phyloP scores from a whole-genome alignment of 2,888 invertebrate species.

The Ectropis crepuscularia region DNA sequence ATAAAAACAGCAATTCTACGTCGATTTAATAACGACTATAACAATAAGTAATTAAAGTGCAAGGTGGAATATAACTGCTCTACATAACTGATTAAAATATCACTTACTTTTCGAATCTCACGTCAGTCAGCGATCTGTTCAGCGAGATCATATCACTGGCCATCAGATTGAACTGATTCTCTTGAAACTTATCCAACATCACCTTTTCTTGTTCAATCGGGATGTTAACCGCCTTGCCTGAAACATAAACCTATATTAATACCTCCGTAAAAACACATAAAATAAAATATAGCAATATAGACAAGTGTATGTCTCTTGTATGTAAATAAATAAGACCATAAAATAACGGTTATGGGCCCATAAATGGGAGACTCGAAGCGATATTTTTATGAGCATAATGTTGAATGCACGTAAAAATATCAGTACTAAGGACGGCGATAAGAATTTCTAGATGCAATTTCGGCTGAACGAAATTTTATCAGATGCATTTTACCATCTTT shows the following conservation, averaged over 20 bases:
- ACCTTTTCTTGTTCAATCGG: conserved; percentile 93
- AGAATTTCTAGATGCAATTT: neutral
- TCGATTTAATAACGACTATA: too few species aligned
- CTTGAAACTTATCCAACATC: conserved; percentile 97
- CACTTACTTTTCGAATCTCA: conserved; percentile 94
- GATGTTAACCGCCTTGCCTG: conserved; percentile 93
- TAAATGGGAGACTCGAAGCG: conserved; percentile 6
- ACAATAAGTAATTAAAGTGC: neutral
- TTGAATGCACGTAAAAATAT: neutral
- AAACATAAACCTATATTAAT: conserved; percentile 39
- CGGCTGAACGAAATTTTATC: too few species aligned
- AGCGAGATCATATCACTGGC: conserved; percentile 99
- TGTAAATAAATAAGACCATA: conserved; percentile 21
- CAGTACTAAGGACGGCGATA: neutral
- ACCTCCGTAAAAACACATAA: conserved; percentile 16
- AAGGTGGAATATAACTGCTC: neutral
- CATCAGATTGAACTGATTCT: conserved; percentile 99
- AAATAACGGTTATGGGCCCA: conserved; percentile 11
- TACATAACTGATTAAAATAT: neutral
- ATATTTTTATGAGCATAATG: conserved; percentile 6
- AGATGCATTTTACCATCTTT: too few species aligned
- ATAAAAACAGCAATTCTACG: too few species aligned
- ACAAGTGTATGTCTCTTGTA: conserved; percentile 22
- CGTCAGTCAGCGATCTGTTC: conserved; percentile 97
- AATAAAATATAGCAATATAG: conserved; percentile 20